Evolutionary conservation across 2,888 invertebrate species (phyloP), one percentile per base, ranked within the genome.

Genomic region (Cremastinae sp.): DNA sequence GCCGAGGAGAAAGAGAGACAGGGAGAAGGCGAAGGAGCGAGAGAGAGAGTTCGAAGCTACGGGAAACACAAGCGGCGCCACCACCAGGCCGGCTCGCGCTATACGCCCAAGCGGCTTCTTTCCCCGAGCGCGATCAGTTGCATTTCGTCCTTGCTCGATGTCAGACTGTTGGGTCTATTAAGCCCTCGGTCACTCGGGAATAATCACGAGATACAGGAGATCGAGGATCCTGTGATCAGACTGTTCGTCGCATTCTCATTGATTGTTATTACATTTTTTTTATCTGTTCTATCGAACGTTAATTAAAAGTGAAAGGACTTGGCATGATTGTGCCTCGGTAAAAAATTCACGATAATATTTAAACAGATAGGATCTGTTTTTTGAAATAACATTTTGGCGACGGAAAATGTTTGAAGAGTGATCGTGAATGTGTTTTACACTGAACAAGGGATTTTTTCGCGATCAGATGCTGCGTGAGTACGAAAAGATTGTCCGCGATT

Each of bases 81-180:
- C 73, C 74, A 62, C 69, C 73, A 64, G 68, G 61, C 73, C 81
- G 74, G 64, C 59, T 66, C 58, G 71, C 41, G 77, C 58, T 71
- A 77, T 78, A 80, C 80, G 80, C 78, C 82, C 83, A 82, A 81
- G 83, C 83, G 66, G 82, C 82, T 83, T 85, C 84, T 81, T 83
- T 83, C 79, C 79, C 80, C 79, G 78, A 82, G 82, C 83, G 28
- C 28, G 86, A 83, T 87, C 87, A 89, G 89, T 89, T 83, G 86
- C 83, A 84, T 85, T 83, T 85, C 84, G 84, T 85, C 83, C 85
- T 82, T 83, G 81, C 82, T 77, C 83, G 85, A 82, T 83, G 85
- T 80, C 80, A 80, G 79, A 75, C 75, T 55, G 62, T 56, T 37
- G 10, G 20, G 10, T 59, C 28, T 28, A 45, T 9, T 14, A 2